These are phyloP conservation scores for Tapera naevia DNA, from an alignment of 2,797 vertebrate species.

Conservation along the genomic window DNA sequence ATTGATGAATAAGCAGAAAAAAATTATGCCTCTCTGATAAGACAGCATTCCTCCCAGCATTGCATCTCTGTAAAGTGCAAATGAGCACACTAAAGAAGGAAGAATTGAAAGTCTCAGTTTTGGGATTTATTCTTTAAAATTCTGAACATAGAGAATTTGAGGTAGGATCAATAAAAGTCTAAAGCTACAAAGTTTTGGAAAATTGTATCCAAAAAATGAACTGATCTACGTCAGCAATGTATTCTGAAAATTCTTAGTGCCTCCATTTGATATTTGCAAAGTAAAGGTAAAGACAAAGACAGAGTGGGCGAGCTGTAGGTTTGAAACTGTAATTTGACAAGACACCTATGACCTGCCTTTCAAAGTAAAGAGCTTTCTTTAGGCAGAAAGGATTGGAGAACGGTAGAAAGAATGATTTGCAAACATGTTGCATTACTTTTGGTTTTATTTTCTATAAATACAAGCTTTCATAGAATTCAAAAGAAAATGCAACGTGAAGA, in stretches of 20 bases:
- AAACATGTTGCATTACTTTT: not conserved
- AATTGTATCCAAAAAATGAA: not conserved
- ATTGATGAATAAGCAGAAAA: slow-evolving; percentile 20
- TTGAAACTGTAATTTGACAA: not conserved
- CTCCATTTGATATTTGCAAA: not conserved
- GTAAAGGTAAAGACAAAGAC: not conserved
- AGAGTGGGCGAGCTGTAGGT: not conserved
- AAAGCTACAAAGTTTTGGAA: not conserved
- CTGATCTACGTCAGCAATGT: not conserved
- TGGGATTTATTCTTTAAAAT: slow-evolving; percentile 4
- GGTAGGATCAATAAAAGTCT: not conserved
- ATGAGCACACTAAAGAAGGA: not conserved
- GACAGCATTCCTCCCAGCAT: not conserved
- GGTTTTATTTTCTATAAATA: not conserved
- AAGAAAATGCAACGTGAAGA: not conserved
- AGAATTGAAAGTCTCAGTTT: not conserved
- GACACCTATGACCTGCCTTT: not conserved
- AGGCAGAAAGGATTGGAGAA: not conserved
- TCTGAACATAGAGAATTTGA: not conserved
- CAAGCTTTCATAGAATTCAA: not conserved
- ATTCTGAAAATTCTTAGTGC: not conserved
- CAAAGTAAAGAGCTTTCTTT: not conserved
- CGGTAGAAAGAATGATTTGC: not conserved
- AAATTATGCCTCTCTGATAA: not conserved
- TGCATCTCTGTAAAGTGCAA: slow-evolving; percentile 3